A percentile compares a stretch with the other conserved stretches of the same genome.
These are phyloP conservation scores for Lucinisca nassula DNA, from an alignment of 2,888 invertebrate species.

Conservation along the genomic window DNA sequence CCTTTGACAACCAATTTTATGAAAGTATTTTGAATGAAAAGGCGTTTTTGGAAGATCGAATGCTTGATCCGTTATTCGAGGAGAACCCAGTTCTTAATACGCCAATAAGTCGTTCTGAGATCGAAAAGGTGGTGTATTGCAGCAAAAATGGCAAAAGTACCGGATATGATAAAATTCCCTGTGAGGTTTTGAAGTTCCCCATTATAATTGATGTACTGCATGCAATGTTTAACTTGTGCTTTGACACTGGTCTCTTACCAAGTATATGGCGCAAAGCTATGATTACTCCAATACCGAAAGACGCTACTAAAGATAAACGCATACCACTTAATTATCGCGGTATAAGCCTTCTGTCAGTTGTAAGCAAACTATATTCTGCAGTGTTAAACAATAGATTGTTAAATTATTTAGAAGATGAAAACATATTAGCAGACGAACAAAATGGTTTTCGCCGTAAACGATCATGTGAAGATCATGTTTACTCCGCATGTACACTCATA, in stretches of 20 bases:
- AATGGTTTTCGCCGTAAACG: neutral
- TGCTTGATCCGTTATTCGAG: slow-evolving; percentile 25
- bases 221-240: neutral
- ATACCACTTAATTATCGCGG: slow-evolving; percentile 20
- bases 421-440: neutral
- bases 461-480: slow-evolving; percentile 5
- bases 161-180: slow-evolving; percentile 14
- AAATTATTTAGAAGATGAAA: neutral
- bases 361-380: slow-evolving; percentile 7
- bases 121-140: neutral
- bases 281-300: slow-evolving; percentile 15
- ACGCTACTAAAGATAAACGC: neutral
- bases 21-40: neutral
- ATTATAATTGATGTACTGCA: slow-evolving; percentile 9
- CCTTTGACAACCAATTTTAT: neutral
- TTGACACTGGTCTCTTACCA: neutral
- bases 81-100: neutral
- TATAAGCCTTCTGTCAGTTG: neutral
- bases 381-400: slow-evolving; percentile 5
- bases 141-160: neutral
- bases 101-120: neutral
- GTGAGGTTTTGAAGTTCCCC: slow-evolving; percentile 5
- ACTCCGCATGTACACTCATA: neutral
- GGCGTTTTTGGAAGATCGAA: slow-evolving; percentile 3
- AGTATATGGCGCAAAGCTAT: slow-evolving; percentile 5